Conservation (phyloP, 2,113 vertebrate species). For the Australoheros scitulus region DNA sequence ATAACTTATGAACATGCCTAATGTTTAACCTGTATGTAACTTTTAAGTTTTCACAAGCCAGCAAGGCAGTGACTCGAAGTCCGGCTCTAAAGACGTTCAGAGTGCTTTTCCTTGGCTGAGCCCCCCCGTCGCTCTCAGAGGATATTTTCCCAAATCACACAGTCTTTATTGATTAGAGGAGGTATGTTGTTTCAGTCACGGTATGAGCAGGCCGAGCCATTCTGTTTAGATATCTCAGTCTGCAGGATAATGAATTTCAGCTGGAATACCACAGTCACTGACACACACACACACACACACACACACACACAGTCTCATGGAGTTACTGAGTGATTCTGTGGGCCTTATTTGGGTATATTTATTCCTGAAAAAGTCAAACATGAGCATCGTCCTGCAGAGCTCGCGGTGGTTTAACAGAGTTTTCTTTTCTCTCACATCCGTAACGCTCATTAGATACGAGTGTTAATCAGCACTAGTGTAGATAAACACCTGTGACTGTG, state of each 20-base stretch:
- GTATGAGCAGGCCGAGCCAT: slow-evolving; percentile 37
- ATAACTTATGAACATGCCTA: neutral
- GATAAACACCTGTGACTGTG: neutral
- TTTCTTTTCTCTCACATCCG: neutral
- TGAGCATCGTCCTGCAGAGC: slow-evolving; percentile 9
- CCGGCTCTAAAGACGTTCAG: neutral
- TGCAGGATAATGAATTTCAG: slow-evolving; percentile 65
- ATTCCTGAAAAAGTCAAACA: slow-evolving; percentile 57
- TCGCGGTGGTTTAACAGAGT: slow-evolving; percentile 9
- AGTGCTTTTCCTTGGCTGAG: neutral
- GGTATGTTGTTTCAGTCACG: slow-evolving; percentile 48
- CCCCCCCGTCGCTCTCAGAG: neutral
- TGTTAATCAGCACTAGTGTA: neutral
- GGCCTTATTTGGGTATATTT: slow-evolving; percentile 77
- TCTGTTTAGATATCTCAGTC: slow-evolving; percentile 45
- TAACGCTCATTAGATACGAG: neutral
- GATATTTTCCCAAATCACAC: slow-evolving; percentile 37
- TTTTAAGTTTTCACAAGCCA: neutral
- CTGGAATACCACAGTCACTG: slow-evolving; percentile 50
- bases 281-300: slow-evolving; percentile 35
- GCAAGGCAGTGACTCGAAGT: neutral
- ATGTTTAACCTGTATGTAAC: neutral
- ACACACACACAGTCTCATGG: neutral
- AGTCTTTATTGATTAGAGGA: slow-evolving; percentile 50
- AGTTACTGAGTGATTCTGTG: slow-evolving; percentile 29